phyloP scores from a whole-genome alignment of 2,113 vertebrate species.

The Hippocampus comes region DNA sequence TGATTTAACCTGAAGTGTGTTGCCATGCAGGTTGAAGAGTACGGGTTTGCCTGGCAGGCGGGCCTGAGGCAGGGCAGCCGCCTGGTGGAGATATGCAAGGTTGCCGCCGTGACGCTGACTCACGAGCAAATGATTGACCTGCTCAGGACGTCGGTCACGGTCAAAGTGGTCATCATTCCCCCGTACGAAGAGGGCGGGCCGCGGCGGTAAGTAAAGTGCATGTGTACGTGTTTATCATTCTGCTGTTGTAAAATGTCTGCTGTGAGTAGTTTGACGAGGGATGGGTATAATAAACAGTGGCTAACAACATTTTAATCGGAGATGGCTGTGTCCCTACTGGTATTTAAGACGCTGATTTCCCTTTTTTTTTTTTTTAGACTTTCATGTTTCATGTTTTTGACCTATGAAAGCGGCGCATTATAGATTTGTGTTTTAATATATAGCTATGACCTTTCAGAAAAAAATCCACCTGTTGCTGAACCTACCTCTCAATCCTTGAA shows the following conservation, averaged over 20 bases:
- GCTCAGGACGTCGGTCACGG: slow-evolving; percentile 87
- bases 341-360: no score
- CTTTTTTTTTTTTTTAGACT: no score
- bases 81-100: slow-evolving; percentile 92
- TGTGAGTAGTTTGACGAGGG: neutral
- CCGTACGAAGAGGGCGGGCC: slow-evolving; percentile 84
- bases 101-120: slow-evolving; percentile 85
- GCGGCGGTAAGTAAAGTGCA: slow-evolving; percentile 75
- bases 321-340: no score
- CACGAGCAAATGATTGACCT: slow-evolving; percentile 97
- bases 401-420: no score
- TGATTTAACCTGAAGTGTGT: neutral
- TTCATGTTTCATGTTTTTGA: no score
- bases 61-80: slow-evolving; percentile 90
- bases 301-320: no score
- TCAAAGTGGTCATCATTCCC: slow-evolving; percentile 91
- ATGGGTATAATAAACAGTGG: neutral
- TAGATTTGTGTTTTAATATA: no score
- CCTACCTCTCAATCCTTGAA: no score
- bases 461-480: no score
- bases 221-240: neutral
- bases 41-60: slow-evolving; percentile 94
- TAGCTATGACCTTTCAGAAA: no score
- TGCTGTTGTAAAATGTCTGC: neutral
- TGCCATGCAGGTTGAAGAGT: slow-evolving; percentile 81